Evolutionary conservation across 2,888 invertebrate genomes (phyloP).

Genomic region (Platycnemis pennipes): DNA sequence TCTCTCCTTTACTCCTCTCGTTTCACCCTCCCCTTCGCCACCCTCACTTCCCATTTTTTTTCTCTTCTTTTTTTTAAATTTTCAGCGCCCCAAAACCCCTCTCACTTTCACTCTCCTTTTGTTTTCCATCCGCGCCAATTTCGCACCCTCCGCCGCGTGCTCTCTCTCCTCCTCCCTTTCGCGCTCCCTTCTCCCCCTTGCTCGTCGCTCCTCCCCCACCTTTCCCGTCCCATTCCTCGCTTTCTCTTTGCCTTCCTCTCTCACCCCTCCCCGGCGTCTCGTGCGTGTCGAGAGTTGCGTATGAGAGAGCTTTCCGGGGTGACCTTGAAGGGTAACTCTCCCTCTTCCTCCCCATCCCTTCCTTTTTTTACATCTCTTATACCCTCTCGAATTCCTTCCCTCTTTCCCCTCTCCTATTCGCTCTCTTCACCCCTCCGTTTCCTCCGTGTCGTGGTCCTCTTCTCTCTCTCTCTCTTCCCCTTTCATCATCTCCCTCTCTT

Average conservation of each 20-base stretch:
- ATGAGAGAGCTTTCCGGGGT: neutral
- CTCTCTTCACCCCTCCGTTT: neutral
- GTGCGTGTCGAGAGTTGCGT: neutral
- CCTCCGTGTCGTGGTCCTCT: neutral
- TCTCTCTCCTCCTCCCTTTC: neutral
- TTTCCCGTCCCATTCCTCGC: neutral
- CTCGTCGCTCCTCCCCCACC: neutral
- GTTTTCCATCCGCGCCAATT: constrained; percentile 9
- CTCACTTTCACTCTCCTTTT: constrained; percentile 11
- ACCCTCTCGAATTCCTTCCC: neutral
- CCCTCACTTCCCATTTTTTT: neutral
- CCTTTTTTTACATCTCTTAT: neutral
- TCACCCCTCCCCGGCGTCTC: neutral
- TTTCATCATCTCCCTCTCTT: neutral
- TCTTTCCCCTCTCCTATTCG: neutral
- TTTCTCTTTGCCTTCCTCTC: neutral
- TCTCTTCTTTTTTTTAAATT: neutral
- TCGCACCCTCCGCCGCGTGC: neutral
- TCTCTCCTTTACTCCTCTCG: neutral
- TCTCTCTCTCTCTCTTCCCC: neutral
- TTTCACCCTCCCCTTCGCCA: neutral
- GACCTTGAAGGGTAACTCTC: neutral
- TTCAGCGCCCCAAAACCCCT: constrained; percentile 5
- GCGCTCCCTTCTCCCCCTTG: neutral
- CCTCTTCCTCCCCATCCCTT: neutral